Percentiles rank a stretch among this genome's conserved stretches.
phyloP scores from a whole-genome alignment of 2,888 invertebrate species.

The Diogma glabrata region DNA sequence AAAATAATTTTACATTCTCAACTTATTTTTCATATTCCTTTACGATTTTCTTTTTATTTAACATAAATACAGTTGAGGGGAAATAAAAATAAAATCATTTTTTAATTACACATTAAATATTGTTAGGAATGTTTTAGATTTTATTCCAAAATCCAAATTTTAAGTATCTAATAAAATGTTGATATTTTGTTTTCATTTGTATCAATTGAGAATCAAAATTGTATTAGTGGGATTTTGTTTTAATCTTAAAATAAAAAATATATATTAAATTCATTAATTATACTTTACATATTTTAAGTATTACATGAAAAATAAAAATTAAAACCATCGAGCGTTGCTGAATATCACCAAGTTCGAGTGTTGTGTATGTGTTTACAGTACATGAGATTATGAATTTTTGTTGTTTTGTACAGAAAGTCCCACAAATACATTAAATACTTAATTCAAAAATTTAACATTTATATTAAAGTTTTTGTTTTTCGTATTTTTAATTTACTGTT shows the following conservation, averaged over 20 bases:
- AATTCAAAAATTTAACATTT: slow-evolving; percentile 7
- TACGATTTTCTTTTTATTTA: no score
- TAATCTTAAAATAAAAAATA: slow-evolving; percentile 2
- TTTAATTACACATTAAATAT: slow-evolving; percentile 5
- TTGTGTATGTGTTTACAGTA: slow-evolving; percentile 1
- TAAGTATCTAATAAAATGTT: slow-evolving; percentile 7
- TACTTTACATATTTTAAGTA: no score
- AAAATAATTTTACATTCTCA: no score
- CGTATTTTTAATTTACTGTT: slow-evolving; percentile 10
- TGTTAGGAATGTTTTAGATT: slow-evolving; percentile 9
- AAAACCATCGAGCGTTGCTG: slow-evolving; percentile 5
- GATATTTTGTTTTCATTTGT: slow-evolving; percentile 6
- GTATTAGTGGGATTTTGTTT: slow-evolving; percentile 7
- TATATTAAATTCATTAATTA: slow-evolving; percentile 1
- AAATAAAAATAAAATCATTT: no score
- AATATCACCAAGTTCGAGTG: slow-evolving; percentile 10
- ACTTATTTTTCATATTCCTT: no score
- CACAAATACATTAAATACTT: slow-evolving; percentile 9
- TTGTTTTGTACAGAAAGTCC: slow-evolving; percentile 3
- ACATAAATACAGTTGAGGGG: no score
- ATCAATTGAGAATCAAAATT: slow-evolving; percentile 4
- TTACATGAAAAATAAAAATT: no score
- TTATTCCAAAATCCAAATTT: slow-evolving; percentile 8
- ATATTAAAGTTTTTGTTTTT: not conserved
- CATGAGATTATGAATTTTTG: not conserved